Base-by-base conservation (phyloP, 2,113 vertebrate genomes). In the Oriolus oriolus region DNA sequence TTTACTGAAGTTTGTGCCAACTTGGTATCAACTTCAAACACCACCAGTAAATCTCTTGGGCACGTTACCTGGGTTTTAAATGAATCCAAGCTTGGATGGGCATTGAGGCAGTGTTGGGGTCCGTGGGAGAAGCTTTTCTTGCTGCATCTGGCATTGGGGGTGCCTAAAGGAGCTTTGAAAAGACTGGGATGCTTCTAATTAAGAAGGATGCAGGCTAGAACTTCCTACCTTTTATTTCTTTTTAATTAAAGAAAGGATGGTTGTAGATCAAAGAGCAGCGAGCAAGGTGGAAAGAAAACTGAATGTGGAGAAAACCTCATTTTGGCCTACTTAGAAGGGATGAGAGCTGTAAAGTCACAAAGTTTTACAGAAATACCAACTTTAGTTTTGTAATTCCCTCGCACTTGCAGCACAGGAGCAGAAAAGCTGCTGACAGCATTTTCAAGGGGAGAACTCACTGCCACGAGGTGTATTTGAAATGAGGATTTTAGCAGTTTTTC, bases 401-500 rank as follows among this genome's bases (percentile, higher is more conserved):
- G 47, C 21, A 30, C 14, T 84, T n/a, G 26, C 19, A 50, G 41
- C 47, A 30, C 31, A 54, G n/a, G 88, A 90, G 53, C 20, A 64
- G 87, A 52, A 82, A 93, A 91, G 57, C 66, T 65, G 66, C 47
- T 91, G 90, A 90, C 31, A 53, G 44, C 11, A 0, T 64, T 77
- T 87, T 84, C 35, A 23, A 56, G 84, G 90, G 41, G 61, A 95
- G 44, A 85, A 12, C 37, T 85, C 5, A 0, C 30, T 81, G 69
- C 64, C 50, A 47, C 0, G 6, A 89, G 33, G 35, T 85, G 42
- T 23, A 5, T 73, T 79, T 64, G 70, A 87, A 65, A 57, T 13
- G 53, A 93, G 47, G 64, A 56, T 71, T 81, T 84, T 70, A 87
- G 49, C 35, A 84, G 66, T 65, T 76, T 87, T 79, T 49, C 66